Base-by-base conservation (phyloP, 2,113 vertebrate species). In the Zosterops lateralis region DNA sequence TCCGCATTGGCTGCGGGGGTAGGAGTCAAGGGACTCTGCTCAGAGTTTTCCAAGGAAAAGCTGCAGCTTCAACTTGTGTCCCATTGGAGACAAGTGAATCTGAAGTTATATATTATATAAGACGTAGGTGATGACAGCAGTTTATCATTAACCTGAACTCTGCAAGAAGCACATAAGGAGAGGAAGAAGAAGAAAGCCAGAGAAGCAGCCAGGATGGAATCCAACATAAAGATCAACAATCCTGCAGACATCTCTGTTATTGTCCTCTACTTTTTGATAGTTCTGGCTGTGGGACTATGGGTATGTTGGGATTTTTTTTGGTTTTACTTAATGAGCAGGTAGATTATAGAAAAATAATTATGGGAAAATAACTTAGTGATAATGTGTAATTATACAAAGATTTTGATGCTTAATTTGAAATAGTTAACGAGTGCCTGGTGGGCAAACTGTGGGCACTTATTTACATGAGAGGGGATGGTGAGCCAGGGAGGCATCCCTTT, bases 231-330 rank as follows among this genome's bases (percentile, higher is more conserved):
- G 96, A 96, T 99, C 76, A 98, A 98, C 81, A 99, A 99, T 72
- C 2, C 99, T 0, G 99, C 99, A 0, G 99, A 99, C 93, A 99
- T 99, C 95, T 98, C 98, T 0, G 98, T 99, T 72, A 99, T 99
- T 50, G 97, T 99, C 72, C 17, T 99, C 88, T 99, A 99, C 95
- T 99, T 99, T 89, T 0, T 99, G 88, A 84, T 99, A 28, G 99
- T 99, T 68, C 95, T 99, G 96, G 98, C 96, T 48, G 99, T 99
- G 3, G 99, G 99, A 95, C 25, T 99, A 96, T 99, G 98, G 99
- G 99, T 99, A 97, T 87, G 99, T 98, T 82, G 45, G 60, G 75
- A 71, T 87, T 89, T 82, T 57, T 45, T 78, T 85, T 75, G 65
- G 17, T 67, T 62, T 87, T 60, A n/a, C 18, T 50, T 71, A 25